phyloP scores from a whole-genome alignment of 1,140 invertebrate genomes.

The Gryllus bimaculatus region DNA sequence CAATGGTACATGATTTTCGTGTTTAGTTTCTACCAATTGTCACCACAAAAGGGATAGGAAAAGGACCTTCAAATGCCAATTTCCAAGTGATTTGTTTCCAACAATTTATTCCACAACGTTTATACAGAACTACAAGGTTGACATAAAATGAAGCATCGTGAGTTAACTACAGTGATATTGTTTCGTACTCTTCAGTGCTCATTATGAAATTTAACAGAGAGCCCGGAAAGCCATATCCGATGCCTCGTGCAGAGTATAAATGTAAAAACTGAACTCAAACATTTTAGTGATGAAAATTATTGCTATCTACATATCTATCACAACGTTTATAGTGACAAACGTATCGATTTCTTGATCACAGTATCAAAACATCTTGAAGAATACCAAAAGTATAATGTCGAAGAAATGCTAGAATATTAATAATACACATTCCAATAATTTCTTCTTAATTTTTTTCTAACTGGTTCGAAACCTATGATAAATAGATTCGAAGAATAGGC shows the following conservation, averaged over 20 bases:
- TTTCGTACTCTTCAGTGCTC: neutral
- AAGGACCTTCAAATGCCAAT: no score
- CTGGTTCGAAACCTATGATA: no score
- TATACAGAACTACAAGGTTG: neutral
- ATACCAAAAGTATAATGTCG: no score
- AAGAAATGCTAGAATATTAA: no score
- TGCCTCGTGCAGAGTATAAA: neutral
- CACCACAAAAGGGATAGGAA: no score
- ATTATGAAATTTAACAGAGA: neutral
- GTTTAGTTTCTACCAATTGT: no score
- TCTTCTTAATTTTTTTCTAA: neutral
- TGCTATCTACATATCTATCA: no score
- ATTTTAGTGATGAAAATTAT: neutral
- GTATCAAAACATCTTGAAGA: no score
- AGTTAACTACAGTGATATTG: neutral
- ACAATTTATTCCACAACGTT: neutral
- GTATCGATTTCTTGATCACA: no score
- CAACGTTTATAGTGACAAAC: no score
- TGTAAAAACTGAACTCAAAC: neutral
- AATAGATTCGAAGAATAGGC: neutral
- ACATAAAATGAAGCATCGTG: neutral
- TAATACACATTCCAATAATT: neutral
- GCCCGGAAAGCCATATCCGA: neutral
- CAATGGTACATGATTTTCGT: no score
- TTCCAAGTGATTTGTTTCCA: neutral